Conservation (phyloP, 2,797 vertebrate genomes). For the Denticeps clupeoides region DNA sequence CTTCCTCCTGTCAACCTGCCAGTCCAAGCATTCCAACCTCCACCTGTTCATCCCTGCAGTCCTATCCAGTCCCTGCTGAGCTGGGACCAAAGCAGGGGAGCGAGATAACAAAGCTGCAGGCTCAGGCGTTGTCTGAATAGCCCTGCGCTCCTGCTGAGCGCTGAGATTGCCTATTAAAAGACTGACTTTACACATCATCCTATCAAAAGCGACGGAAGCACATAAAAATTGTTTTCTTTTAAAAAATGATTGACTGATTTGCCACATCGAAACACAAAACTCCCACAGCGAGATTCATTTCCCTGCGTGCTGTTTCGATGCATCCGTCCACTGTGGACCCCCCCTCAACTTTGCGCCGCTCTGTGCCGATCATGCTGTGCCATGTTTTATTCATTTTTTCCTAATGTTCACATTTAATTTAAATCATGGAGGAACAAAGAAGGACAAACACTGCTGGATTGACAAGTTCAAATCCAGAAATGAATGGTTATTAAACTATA, state of each 20-base stretch:
- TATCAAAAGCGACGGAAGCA: no score
- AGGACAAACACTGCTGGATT: no score
- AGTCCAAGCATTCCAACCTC: no score
- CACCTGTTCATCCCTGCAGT: neutral
- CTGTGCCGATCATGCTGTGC: neutral
- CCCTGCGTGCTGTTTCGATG: neutral
- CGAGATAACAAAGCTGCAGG: neutral
- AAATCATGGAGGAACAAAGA: neutral
- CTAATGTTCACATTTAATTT: constrained; percentile 1
- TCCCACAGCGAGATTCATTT: neutral
- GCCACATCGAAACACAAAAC: neutral
- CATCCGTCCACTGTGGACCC: neutral
- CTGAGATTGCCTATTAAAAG: constrained; percentile 1
- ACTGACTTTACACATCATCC: neutral
- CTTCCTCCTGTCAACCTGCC: no score
- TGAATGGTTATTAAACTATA: no score
- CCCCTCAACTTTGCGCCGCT: neutral
- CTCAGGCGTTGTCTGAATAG: neutral
- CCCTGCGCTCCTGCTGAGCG: neutral
- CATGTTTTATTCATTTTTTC: constrained; percentile 1
- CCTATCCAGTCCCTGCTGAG: neutral
- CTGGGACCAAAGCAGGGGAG: neutral
- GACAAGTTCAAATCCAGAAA: no score
- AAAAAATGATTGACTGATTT: neutral
- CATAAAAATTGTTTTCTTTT: neutral